Conservation (phyloP, 1,140 invertebrate genomes). For the Drosophila trapezifrons region DNA sequence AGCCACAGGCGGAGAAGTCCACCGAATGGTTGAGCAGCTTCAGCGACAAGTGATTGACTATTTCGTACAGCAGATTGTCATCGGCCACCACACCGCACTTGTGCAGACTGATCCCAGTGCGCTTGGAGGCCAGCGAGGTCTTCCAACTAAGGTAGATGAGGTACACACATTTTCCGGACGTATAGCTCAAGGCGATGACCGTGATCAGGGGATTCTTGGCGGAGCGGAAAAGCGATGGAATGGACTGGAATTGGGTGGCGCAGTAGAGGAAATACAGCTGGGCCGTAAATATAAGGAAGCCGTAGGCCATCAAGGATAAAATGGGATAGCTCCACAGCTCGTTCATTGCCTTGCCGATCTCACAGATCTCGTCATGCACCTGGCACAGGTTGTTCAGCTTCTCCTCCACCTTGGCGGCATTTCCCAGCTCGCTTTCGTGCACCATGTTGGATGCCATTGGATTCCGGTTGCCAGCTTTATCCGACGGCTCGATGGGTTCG, state of each 20-base stretch:
- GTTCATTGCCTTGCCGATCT: conserved; percentile 81
- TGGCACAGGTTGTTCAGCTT: conserved; percentile 83
- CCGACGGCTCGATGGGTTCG: conserved; percentile 40
- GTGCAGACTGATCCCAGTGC: conserved; percentile 80
- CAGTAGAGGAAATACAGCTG: conserved; percentile 83
- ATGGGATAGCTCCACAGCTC: conserved; percentile 83
- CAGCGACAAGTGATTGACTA: conserved; percentile 82
- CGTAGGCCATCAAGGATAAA: conserved; percentile 81
- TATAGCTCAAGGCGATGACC: conserved; percentile 70
- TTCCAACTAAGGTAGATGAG: conserved; percentile 83
- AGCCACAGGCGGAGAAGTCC: conserved; percentile 83
- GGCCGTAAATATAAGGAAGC: conserved; percentile 82
- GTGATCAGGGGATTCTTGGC: conserved; percentile 79
- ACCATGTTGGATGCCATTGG: conserved; percentile 60
- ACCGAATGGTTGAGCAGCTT: conserved; percentile 82
- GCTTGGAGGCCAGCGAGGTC: conserved; percentile 79
- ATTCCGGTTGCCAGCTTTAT: conserved; percentile 35
- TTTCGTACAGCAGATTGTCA: conserved; percentile 81
- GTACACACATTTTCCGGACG: conserved; percentile 81
- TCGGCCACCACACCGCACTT: conserved; percentile 81
- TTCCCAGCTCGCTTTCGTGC: conserved; percentile 71
- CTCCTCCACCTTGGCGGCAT: conserved; percentile 76
- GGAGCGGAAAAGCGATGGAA: conserved; percentile 78
- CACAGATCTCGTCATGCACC: conserved; percentile 83
- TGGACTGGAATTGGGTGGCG: conserved; percentile 67